phyloP scores from a whole-genome alignment of 2,113 vertebrate species.

The Tinamus guttatus region DNA sequence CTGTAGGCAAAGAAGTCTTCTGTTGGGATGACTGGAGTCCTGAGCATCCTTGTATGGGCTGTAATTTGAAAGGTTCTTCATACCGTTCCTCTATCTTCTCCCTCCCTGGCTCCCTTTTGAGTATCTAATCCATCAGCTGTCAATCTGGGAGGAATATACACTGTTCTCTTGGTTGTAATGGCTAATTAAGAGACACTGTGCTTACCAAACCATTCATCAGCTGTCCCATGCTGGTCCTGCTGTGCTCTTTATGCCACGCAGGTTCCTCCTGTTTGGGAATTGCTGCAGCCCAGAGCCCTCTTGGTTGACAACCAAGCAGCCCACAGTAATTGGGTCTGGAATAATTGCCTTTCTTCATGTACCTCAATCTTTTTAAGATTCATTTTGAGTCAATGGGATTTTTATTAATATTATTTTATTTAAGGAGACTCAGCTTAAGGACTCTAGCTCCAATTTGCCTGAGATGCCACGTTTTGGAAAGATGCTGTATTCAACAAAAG shows the following conservation, averaged over 20 bases:
- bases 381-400: not conserved
- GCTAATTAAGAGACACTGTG: not conserved
- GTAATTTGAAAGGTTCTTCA: not conserved
- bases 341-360: not conserved
- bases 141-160: not conserved
- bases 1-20: not conserved
- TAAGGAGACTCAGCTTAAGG: not conserved
- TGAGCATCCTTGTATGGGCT: not conserved
- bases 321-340: not conserved
- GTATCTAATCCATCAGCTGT: not conserved
- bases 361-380: not conserved
- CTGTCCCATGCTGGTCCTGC: not conserved
- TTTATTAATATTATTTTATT: not conserved
- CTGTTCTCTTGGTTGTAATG: not conserved
- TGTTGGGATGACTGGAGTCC: not conserved
- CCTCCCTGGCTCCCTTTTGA: not conserved
- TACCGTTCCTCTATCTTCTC: not conserved
- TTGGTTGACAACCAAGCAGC: not conserved
- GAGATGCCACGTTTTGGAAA: not conserved
- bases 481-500: not conserved
- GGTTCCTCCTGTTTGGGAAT: not conserved
- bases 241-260: fast-evolving
- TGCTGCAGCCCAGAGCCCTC: not conserved
- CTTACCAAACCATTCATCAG: not conserved
- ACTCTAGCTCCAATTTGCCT: not conserved